These are phyloP conservation scores for Ochropleura plecta DNA, from an alignment of 2,888 invertebrate species.

Conservation along the genomic window DNA sequence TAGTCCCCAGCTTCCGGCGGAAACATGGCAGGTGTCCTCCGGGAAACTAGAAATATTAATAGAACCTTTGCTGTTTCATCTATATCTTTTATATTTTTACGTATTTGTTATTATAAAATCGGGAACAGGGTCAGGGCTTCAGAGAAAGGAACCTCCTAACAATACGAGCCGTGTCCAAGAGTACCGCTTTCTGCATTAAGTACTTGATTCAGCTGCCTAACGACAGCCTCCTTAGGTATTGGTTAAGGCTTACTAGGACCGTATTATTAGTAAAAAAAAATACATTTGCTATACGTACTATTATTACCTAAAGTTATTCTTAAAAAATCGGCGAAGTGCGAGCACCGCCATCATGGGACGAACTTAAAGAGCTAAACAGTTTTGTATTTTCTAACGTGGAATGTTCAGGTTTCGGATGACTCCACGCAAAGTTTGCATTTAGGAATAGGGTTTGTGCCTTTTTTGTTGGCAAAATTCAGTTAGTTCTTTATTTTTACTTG, in stretches of 20 bases:
- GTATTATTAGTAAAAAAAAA: background rate
- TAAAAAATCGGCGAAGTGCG: background rate
- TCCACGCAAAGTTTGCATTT: background rate
- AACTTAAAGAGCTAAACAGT: no score
- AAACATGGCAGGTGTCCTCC: background rate
- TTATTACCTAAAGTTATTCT: background rate
- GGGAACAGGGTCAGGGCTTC: no score
- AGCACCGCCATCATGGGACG: background rate
- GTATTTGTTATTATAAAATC: no score
- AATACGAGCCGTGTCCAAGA: no score
- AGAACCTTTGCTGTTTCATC: background rate
- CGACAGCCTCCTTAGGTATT: no score
- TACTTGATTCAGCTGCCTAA: no score
- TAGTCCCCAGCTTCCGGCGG: slow-evolving; percentile 8
- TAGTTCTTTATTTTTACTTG: background rate
- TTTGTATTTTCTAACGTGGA: background rate
- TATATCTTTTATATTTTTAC: no score
- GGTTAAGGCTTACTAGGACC: no score
- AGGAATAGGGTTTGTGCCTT: background rate
- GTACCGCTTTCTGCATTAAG: no score
- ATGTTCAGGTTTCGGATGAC: background rate
- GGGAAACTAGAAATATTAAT: no score
- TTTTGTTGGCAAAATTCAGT: background rate
- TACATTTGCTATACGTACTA: background rate
- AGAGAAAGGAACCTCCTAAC: no score